Evolutionary conservation across 2,113 vertebrate species (phyloP), one percentile per base, ranked within the genome.

Genomic region (Serinus canaria): DNA sequence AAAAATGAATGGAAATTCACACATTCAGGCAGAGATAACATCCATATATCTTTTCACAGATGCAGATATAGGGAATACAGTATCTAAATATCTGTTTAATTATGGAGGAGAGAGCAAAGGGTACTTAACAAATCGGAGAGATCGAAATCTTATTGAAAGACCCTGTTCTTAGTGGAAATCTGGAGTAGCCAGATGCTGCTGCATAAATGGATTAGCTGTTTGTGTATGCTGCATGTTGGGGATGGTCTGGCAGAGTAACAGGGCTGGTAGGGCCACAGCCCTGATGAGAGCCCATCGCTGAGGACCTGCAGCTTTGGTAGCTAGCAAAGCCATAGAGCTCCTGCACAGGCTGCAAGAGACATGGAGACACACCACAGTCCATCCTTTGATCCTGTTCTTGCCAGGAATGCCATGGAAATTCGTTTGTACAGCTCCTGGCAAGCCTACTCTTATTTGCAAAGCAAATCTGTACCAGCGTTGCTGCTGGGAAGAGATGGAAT

Each of bases 151-250:
- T 87, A 63, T 23, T 85, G 68, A 88, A 95, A 90, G 78, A 85
- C 58, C 62, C 35, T 37, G 73, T 70, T 95, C 87, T 66, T 84
- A 46, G 46, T 77, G 75, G 59, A 90, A 91, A 92, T 85, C 74
- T 76, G 78, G 74, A 83, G 62, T 62, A 90, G 59, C 46, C 76
- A 73, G 72, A 66, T 95, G 85, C 90, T 90, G 67, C 92, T 70
- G 43, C 63, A 43, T 80, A 83, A 85, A 76, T 79, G 58, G 70
- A 76, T 88, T 80, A 88, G 87, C 75, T 87, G 58, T 60, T 76
- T 47, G 50, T 47, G 59, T 55, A 39, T 41, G 64, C 53, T 44
- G 33, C 66, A 44, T 4, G 13, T 78, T 50, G 49, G 53, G 90
- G 81, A 39, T 22, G 58, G 41, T 68, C 83, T 82, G 70, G 69